Base-by-base conservation (phyloP, 2,113 vertebrate species). In the Tiliqua scincoides region DNA sequence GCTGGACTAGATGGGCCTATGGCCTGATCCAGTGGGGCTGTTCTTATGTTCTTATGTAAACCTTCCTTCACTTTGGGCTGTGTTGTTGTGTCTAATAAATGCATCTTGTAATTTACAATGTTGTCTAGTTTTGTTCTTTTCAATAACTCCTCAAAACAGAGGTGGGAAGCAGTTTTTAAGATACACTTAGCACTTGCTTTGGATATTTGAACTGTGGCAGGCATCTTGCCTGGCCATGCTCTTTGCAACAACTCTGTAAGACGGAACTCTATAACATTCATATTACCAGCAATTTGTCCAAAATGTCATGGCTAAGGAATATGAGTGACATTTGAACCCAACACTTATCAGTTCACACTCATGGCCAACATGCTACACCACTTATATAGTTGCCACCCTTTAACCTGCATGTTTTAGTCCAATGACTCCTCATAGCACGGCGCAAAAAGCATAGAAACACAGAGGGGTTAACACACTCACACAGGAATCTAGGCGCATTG, bases 11-110 rank as follows among this genome's bases (percentile, higher is more conserved):
- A n/a, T n/a, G n/a, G n/a, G n/a, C n/a, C n/a, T n/a, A n/a, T n/a
- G n/a, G n/a, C n/a, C n/a, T n/a, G n/a, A n/a, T n/a, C n/a, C n/a
- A n/a, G n/a, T n/a, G n/a, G n/a, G n/a, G n/a, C n/a, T n/a, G n/a
- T n/a, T n/a, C n/a, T n/a, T n/a, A n/a, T n/a, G n/a, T n/a, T n/a
- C n/a, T n/a, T n/a, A n/a, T n/a, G n/a, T n/a, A n/a, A n/a, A n/a
- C 79, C 59, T 76, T 63, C 62, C 43, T 83, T 83, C 71, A 40
- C 81, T 81, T 88, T 89, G 59, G 21, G 32, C 73, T 79, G 82
- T 82, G n/a, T 71, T 82, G 20, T 59, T 74, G 85, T 85, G 86
- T 88, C 91, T 82, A 96, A 95, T 97, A 96, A 96, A 95, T 23
- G 87, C 91, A 90, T 0, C 1, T 62, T 91, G 68, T 70, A 91